These are phyloP conservation scores for Megaceryle alcyon DNA, from an alignment of 2,797 vertebrate species.

Conservation along the genomic window DNA sequence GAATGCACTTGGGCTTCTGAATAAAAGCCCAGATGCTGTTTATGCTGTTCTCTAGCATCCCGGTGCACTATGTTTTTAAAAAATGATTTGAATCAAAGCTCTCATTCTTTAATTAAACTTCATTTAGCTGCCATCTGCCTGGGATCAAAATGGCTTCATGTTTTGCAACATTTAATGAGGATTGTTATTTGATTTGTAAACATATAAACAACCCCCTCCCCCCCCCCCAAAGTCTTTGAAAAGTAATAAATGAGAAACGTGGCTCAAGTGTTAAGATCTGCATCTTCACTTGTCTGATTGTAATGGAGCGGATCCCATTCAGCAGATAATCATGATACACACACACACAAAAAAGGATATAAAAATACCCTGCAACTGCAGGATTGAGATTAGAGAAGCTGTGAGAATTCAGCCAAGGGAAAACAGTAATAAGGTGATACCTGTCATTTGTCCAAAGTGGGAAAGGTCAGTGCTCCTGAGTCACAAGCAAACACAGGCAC, in stretches of 20 bases:
- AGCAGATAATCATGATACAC: slow-evolving; percentile 50
- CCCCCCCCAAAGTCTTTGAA: slow-evolving; percentile 45
- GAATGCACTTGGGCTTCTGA: neutral
- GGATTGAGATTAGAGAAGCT: slow-evolving; percentile 49
- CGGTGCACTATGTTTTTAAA: slow-evolving; percentile 30
- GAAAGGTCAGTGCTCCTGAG: neutral
- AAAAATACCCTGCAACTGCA: slow-evolving; percentile 49
- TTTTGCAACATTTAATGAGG: slow-evolving; percentile 76
- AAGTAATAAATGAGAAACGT: slow-evolving; percentile 60
- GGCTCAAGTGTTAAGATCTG: slow-evolving; percentile 1
- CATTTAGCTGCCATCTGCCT: slow-evolving; percentile 81
- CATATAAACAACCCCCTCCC: neutral
- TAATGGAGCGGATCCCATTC: slow-evolving; percentile 13
- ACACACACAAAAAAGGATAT: neutral
- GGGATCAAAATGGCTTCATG: slow-evolving; percentile 72
- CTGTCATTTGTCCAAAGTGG: neutral
- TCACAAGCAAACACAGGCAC: neutral
- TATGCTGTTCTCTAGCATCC: slow-evolving; percentile 48
- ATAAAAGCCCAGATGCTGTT: slow-evolving; percentile 75
- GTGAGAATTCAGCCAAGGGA: slow-evolving; percentile 28
- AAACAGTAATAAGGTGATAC: slow-evolving; percentile 57
- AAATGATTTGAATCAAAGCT: slow-evolving; percentile 73
- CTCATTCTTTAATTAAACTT: slow-evolving; percentile 81
- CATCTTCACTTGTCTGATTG: slow-evolving; percentile 58
- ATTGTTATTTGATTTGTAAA: slow-evolving; percentile 78